These are phyloP conservation scores for Bombus cullumanus DNA, from an alignment of 1,140 invertebrate genomes.

Conservation along the genomic window DNA sequence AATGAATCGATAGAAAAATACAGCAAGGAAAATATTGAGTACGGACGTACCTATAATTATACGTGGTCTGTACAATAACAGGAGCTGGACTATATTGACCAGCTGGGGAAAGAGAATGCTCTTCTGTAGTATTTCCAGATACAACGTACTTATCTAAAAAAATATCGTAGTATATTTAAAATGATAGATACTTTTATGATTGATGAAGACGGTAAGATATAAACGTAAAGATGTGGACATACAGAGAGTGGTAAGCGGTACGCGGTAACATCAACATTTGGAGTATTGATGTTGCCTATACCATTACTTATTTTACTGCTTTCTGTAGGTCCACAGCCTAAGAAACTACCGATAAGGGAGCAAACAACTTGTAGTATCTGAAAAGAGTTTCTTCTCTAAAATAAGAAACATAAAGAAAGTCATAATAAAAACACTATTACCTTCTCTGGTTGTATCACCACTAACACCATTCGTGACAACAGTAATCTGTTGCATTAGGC, in stretches of 20 bases:
- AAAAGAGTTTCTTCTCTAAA: neutral
- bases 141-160: conserved; percentile 81
- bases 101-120: conserved; percentile 82
- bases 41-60: conserved; percentile 81
- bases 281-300: too few relatives aligned
- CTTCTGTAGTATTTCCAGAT: conserved; percentile 80
- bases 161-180: neutral
- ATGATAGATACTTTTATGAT: neutral
- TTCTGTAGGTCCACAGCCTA: too few relatives aligned
- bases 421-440: conserved; percentile 69
- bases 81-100: conserved; percentile 82
- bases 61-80: conserved; percentile 84
- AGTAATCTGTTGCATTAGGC: conserved; percentile 85
- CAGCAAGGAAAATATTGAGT: too few relatives aligned
- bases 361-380: neutral
- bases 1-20: neutral
- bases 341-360: neutral
- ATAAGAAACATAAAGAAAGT: neutral
- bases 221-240: too few relatives aligned
- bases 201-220: too few relatives aligned
- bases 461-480: conserved; percentile 86
- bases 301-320: too few relatives aligned
- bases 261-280: too few relatives aligned
- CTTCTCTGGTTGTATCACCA: conserved; percentile 84
- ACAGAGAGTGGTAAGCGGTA: too few relatives aligned